A percentile compares a stretch with the other conserved stretches of the same genome.
These are phyloP conservation scores for Drosophila sordidapex DNA, from an alignment of 2,888 invertebrate genomes.

Conservation along the genomic window DNA sequence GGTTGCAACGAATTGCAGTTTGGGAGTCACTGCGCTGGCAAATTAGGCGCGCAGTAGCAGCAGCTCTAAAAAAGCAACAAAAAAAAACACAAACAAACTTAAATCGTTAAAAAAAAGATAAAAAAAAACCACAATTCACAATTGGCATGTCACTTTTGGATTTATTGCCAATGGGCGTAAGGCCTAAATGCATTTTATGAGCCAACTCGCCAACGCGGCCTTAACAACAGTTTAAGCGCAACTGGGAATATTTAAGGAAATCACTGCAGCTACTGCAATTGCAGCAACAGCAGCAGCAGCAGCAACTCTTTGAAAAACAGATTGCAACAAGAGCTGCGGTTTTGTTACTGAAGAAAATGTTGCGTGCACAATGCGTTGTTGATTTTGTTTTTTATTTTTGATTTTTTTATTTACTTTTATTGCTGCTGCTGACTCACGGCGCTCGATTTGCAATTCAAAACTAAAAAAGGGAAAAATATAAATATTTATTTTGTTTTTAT, in stretches of 20 bases:
- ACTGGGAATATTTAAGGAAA: not conserved
- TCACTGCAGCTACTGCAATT: not conserved
- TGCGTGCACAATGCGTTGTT: not conserved
- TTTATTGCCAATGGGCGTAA: slow-evolving; percentile 34
- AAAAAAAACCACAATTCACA: slow-evolving; percentile 12
- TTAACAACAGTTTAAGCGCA: slow-evolving; percentile 1
- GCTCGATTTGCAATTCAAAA: slow-evolving; percentile 22
- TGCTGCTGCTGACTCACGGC: slow-evolving; percentile 37
- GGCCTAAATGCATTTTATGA: slow-evolving; percentile 16
- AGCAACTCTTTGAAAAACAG: not conserved
- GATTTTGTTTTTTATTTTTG: not conserved
- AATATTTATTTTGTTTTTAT: slow-evolving; percentile 36
- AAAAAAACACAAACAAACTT: not conserved
- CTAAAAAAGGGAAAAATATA: slow-evolving; percentile 8
- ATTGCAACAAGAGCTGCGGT: not conserved
- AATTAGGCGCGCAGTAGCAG: slow-evolving; percentile 21
- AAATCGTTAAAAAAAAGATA: not conserved
- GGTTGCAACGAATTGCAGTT: slow-evolving; percentile 30
- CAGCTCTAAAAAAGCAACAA: not conserved
- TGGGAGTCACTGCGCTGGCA: slow-evolving; percentile 28
- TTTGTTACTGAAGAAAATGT: not conserved
- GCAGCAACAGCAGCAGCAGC: not conserved
- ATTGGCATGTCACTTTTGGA: slow-evolving; percentile 22
- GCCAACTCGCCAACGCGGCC: slow-evolving; percentile 12
- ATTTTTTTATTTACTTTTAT: not conserved